These are phyloP conservation scores for Palloptera scutellata DNA, from an alignment of 2,888 invertebrate genomes.

Conservation along the genomic window DNA sequence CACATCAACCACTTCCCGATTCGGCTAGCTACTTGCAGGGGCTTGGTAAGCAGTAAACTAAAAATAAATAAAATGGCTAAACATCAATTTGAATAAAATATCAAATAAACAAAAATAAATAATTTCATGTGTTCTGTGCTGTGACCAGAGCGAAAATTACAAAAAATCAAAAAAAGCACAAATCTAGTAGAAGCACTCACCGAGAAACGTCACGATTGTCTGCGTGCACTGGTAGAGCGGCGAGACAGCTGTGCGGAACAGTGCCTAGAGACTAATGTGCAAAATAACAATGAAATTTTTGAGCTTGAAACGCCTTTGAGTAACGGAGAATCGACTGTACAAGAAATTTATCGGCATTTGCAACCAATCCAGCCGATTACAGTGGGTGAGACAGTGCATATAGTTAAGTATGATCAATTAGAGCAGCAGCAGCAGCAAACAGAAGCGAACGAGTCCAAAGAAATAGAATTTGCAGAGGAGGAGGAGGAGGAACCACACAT, in stretches of 20 bases:
- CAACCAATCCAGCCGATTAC: conserved; percentile 67
- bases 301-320: conserved; percentile 64
- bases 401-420: conserved; percentile 67
- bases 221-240: conserved; percentile 64
- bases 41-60: conserved; percentile 68
- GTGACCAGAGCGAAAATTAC: conserved; percentile 62
- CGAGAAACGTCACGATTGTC: conserved; percentile 66
- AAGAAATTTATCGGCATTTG: conserved; percentile 64
- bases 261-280: too few relatives aligned
- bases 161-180: conserved; percentile 65
- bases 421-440: conserved; percentile 48
- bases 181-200: conserved; percentile 66
- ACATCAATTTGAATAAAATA: background rate
- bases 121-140: background rate
- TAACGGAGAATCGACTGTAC: conserved; percentile 52
- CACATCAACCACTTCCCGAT: conserved; percentile 64
- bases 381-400: conserved; percentile 66
- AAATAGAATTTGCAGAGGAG: conserved; percentile 12
- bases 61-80: background rate
- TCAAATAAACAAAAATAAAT: background rate
- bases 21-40: conserved; percentile 67
- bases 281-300: conserved; percentile 47
- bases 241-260: conserved; percentile 35
- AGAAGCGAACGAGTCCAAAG: conserved; percentile 37
- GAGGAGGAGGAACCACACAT: conserved; percentile 18